Base-by-base conservation (phyloP, 2,797 vertebrate species). In the Hoplostethus mediterraneus region DNA sequence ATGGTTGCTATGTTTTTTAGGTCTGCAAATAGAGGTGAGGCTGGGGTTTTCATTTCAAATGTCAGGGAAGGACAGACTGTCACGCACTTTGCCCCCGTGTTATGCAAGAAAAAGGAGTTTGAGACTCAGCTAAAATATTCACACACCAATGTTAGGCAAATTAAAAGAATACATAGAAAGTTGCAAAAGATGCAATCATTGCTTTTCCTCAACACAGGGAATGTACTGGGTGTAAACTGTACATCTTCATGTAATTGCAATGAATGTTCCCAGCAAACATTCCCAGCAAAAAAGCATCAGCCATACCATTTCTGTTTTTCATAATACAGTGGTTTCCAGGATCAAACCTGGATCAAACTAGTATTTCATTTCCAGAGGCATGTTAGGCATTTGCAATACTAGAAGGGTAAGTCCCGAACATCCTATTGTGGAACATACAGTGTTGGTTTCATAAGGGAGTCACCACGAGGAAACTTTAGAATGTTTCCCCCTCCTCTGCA, bases 1-100 rank as follows among this genome's bases (percentile, higher is more conserved):
- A 94, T 84, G 0, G 92, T 93, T 93, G 86, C 93, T 88, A 91
- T 92, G 90, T 84, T 88, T 21, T 73, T 67, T 63, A 59, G 53
- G 56, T 73, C 12, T 72, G 87, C 68, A 89, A 90, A 90, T 87
- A 90, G 21, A 83, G 33, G n/a, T 25, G 11, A 73, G 78, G 67
- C 80, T 76, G 76, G 90, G 79, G 75, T 72, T 90, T 91, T 85
- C 74, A 64, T 62, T 9, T 21, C 6, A 73, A 83, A 87, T 82
- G 84, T 87, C 85, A 90, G 72, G 65, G 67, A 8, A 71, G 21
- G 62, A 73, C 77, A 77, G 54, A 25, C 21, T 72, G 59, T 84
- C 83, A 81, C 64, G 36, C 80, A 87, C 71, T 25, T 49, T 10
- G 13, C 2, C 12, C 3, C 30, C 0, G 1, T 3, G 12, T 79